Percentiles rank a stretch among this genome's conserved stretches.
These are phyloP conservation scores for Laupala kohalensis DNA, from an alignment of 1,140 invertebrate genomes.

Conservation along the genomic window DNA sequence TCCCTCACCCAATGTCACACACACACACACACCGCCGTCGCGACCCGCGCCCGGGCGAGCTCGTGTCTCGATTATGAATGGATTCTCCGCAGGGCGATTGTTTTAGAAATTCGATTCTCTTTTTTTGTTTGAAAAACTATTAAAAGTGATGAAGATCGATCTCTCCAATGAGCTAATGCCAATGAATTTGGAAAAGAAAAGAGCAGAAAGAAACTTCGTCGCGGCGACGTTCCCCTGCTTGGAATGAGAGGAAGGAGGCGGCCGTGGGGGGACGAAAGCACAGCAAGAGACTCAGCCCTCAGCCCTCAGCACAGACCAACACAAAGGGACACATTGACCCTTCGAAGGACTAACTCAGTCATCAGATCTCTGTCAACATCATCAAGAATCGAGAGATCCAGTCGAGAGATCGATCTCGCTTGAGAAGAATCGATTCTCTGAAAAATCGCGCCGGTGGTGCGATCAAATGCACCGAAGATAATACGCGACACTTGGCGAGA, in stretches of 20 bases:
- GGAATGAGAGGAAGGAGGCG: background rate
- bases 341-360: background rate
- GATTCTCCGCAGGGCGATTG: background rate
- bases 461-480: too few species aligned
- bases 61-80: background rate
- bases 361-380: background rate
- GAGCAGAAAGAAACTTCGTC: too few species aligned
- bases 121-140: background rate
- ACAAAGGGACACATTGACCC: background rate
- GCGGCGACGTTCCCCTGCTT: too few species aligned
- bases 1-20: too few species aligned
- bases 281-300: too few species aligned
- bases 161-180: background rate
- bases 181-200: too few species aligned
- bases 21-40: background rate
- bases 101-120: background rate
- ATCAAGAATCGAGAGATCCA: background rate
- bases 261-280: background rate
- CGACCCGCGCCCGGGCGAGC: background rate
- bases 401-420: background rate
- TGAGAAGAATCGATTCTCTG: background rate
- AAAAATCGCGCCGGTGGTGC: background rate
- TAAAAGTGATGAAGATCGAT: background rate
- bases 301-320: too few species aligned
- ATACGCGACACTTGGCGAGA: too few species aligned